Evolutionary conservation across 2,888 invertebrate genomes (phyloP), one percentile per base, ranked within the genome.

Genomic region (Hydrotaea diabolus): DNA sequence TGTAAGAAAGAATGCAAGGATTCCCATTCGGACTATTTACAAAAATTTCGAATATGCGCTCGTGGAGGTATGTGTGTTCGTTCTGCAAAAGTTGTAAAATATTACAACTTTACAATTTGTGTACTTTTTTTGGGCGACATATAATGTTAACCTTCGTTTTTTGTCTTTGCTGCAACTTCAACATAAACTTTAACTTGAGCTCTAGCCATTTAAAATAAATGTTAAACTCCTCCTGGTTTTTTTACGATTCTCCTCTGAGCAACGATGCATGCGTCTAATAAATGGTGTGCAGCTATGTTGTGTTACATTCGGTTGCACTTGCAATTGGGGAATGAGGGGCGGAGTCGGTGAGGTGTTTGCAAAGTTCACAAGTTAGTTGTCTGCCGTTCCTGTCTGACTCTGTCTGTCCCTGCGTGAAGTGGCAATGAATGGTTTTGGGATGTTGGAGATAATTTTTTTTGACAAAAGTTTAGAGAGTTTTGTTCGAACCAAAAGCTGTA

Each of bases 181-280:
- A 69, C 62, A 31, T 36, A n/a, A 62, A 62, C 31, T 62, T 62
- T 9, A 62, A n/a, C 23, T 59, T 26, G 19, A 43, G 46, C 69
- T 21, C 46, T 69, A 46, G 69, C 43, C 43, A 69, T 69, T 69
- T 69, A 23, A 69, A 69, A 46, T 69, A 46, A 46, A 46, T 46
- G 39, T 69, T 43, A 43, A 15, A 69, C 55, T 26, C 15, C 31
- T 31, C 3, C 3, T 7, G 31, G 26, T 71, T 75, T 43, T 21
- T 71, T 71, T 15, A n/a, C n/a, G n/a, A n/a, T n/a, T n/a, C n/a
- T 49, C 49, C 31, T 83, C 74, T 43, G 13, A 53, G 72, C 76
- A 85, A 74, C 73, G 82, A 82, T 81, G 80, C 85, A 75, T 80
- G 79, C 77, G 39, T 82, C 79, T 80, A 82, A 80, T 74, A 85